Evolutionary conservation across 2,888 invertebrate species (phyloP).

Genomic region (Agrilus cyanescens): DNA sequence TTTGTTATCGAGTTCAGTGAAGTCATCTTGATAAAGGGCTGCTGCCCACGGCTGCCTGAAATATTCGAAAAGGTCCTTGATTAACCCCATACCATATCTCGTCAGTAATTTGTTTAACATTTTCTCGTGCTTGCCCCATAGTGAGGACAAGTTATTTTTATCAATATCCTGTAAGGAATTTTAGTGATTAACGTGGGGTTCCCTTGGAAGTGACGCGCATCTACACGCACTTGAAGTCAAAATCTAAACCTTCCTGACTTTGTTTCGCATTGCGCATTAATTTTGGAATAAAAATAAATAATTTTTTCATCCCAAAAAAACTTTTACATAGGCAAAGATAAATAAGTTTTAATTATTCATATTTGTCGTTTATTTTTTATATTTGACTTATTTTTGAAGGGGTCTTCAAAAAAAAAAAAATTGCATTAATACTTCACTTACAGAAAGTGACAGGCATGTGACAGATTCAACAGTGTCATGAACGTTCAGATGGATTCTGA

Average conservation of each 20-base stretch:
- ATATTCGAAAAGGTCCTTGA: conserved; percentile 54
- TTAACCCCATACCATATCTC: conserved; percentile 47
- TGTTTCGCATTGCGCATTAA: too few species aligned
- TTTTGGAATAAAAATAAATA: too few species aligned
- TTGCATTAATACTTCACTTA: conserved; percentile 26
- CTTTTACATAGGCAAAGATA: too few species aligned
- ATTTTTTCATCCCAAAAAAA: too few species aligned
- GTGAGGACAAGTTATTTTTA: conserved; percentile 42
- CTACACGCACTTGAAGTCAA: too few species aligned
- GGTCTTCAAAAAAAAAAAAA: too few species aligned
- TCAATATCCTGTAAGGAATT: conserved; percentile 39
- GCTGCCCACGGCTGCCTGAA: conserved; percentile 56
- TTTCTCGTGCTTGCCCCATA: conserved; percentile 65
- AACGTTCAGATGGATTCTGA: conserved; percentile 47
- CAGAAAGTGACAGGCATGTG: conserved; percentile 47
- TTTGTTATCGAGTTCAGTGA: conserved; percentile 35
- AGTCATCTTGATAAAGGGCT: conserved; percentile 50
- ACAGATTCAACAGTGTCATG: conserved; percentile 44
- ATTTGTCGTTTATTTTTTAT: too few species aligned
- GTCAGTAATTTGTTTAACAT: conserved; percentile 53
- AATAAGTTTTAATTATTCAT: too few species aligned
- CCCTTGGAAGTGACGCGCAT: too few species aligned
- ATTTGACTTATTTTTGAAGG: too few species aligned
- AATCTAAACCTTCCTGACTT: too few species aligned
- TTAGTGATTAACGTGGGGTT: too few species aligned